Evolutionary conservation across 2,888 invertebrate species (phyloP).

Genomic region (Thereva nobilitata): DNA sequence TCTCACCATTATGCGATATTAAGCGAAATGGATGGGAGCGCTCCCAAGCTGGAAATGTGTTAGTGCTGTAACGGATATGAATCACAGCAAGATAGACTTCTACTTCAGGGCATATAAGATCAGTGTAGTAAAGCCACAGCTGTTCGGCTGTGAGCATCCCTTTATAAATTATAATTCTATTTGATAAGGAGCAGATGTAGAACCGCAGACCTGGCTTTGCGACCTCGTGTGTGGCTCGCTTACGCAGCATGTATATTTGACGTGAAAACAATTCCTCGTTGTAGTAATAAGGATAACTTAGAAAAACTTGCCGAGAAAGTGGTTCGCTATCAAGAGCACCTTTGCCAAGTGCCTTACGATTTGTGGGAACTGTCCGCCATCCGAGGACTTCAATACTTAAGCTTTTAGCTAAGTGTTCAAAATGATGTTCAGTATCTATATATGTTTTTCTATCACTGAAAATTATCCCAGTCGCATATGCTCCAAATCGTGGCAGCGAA

Average conservation of each 20-base stretch:
- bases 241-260: slow-evolving; percentile 90
- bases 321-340: slow-evolving; percentile 96
- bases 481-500: slow-evolving; percentile 81
- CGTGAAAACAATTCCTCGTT: slow-evolving; percentile 57
- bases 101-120: slow-evolving; percentile 74
- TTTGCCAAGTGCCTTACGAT: slow-evolving; percentile 82
- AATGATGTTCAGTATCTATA: slow-evolving; percentile 77
- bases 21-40: slow-evolving; percentile 92
- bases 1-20: slow-evolving; percentile 98
- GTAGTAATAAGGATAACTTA: slow-evolving; percentile 63
- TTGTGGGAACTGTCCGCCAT: slow-evolving; percentile 93
- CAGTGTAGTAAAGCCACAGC: slow-evolving; percentile 75
- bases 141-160: slow-evolving; percentile 96
- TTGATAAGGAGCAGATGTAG: slow-evolving; percentile 94
- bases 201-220: slow-evolving; percentile 84
- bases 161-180: slow-evolving; percentile 93
- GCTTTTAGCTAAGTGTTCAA: slow-evolving; percentile 78
- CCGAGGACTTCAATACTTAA: slow-evolving; percentile 82
- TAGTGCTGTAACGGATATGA: slow-evolving; percentile 98
- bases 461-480: slow-evolving; percentile 95
- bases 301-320: slow-evolving; percentile 92
- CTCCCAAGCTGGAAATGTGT: slow-evolving; percentile 99
- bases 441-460: slow-evolving; percentile 87
- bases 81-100: slow-evolving; percentile 95
- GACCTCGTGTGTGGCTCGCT: slow-evolving; percentile 88